Percentiles rank a stretch among this genome's conserved stretches.
phyloP scores from a whole-genome alignment of 2,888 invertebrate genomes.

The Trachelus troglodyta region DNA sequence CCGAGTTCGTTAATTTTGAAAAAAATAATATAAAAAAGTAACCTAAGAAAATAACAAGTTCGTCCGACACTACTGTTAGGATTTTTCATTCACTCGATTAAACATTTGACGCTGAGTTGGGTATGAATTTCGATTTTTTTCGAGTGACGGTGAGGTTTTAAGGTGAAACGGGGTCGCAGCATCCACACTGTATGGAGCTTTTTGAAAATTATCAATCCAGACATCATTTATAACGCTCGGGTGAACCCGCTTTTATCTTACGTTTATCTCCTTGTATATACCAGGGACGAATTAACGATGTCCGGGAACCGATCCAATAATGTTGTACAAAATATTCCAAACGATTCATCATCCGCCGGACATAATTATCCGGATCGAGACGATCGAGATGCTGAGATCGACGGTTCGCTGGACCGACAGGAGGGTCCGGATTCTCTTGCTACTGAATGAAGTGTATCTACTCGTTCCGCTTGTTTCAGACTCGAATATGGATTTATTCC shows the following conservation, averaged over 20 bases:
- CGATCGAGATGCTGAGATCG: conserved; percentile 5
- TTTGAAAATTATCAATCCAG: conserved; percentile 49
- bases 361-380: conserved; percentile 44
- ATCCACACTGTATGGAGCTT: background rate
- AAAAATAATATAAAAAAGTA: background rate
- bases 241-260: conserved; percentile 11
- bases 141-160: no score
- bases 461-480: background rate
- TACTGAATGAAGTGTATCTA: background rate
- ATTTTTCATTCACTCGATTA: background rate
- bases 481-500: background rate
- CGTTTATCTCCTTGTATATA: conserved; percentile 42
- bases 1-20: background rate
- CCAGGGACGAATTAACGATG: conserved; percentile 46
- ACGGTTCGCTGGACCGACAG: background rate
- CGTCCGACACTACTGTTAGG: background rate
- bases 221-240: conserved; percentile 51
- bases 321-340: conserved; percentile 49
- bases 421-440: background rate
- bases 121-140: background rate
- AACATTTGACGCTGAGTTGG: background rate
- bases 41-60: background rate
- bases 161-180: conserved; percentile 19
- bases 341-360: conserved; percentile 52
- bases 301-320: conserved; percentile 36